A percentile compares a stretch with the other conserved stretches of the same genome.
These are phyloP conservation scores for Choloepus didactylus DNA, from an alignment of 2,797 vertebrate genomes.

Conservation along the genomic window DNA sequence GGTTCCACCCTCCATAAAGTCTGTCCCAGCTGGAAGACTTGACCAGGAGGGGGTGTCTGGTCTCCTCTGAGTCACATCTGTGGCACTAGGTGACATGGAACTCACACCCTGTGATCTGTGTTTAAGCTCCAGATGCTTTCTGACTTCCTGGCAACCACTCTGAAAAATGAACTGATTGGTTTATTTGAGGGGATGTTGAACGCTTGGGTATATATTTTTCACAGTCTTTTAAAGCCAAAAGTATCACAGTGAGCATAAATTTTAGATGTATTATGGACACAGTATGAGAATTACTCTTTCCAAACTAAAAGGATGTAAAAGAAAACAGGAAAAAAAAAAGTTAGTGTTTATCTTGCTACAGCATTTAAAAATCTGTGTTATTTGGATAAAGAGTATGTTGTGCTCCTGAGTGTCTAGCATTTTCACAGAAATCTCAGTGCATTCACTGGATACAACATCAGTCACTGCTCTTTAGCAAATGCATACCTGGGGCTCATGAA, in stretches of 20 bases:
- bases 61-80: background rate
- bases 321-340: background rate
- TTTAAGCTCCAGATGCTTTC: background rate
- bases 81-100: background rate
- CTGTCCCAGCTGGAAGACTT: background rate
- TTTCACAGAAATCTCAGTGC: background rate
- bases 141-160: background rate
- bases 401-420: background rate
- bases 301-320: constrained; percentile 11
- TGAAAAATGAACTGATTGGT: constrained; percentile 19
- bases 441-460: background rate
- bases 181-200: constrained; percentile 17
- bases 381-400: constrained; percentile 33
- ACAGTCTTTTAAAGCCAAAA: constrained; percentile 41
- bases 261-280: background rate
- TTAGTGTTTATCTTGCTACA: background rate
- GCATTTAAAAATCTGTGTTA: background rate
- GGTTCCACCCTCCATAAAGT: background rate
- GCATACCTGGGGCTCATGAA: background rate
- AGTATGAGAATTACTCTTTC: background rate
- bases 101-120: background rate
- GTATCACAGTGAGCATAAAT: constrained; percentile 34
- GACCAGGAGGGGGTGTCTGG: too few relatives aligned
- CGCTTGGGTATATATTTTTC: background rate
- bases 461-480: constrained; percentile 9